These are phyloP conservation scores for Oxystoma pomonae DNA, from an alignment of 2,888 invertebrate genomes.

Conservation along the genomic window DNA sequence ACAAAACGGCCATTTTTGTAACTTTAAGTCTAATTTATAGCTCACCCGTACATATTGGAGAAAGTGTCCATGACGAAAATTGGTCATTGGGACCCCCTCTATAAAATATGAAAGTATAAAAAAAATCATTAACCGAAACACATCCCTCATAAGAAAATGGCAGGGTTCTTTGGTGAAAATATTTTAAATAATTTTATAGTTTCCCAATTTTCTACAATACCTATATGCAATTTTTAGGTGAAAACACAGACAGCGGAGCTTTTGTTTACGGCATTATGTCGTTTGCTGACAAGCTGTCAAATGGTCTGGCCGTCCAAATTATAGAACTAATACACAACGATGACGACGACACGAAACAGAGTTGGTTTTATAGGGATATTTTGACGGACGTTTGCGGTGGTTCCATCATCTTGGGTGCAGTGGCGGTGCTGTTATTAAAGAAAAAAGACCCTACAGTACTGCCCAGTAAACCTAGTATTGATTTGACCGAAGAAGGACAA, in stretches of 20 bases:
- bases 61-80: too few species aligned
- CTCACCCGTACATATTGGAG: too few species aligned
- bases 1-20: too few species aligned
- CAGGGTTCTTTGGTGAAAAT: too few species aligned
- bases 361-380: slow-evolving; percentile 53
- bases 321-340: slow-evolving; percentile 63
- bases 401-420: slow-evolving; percentile 50
- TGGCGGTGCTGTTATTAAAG: slow-evolving; percentile 41
- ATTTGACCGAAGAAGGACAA: neutral
- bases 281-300: slow-evolving; percentile 85
- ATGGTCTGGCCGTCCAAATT: slow-evolving; percentile 77
- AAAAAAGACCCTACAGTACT: slow-evolving; percentile 10
- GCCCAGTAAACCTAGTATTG: slow-evolving; percentile 12
- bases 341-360: slow-evolving; percentile 39
- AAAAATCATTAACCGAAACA: too few species aligned
- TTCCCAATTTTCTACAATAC: too few species aligned
- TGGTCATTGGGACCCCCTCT: too few species aligned
- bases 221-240: too few species aligned
- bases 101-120: too few species aligned
- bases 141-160: too few species aligned
- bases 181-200: too few species aligned
- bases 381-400: slow-evolving; percentile 55
- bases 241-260: slow-evolving; percentile 78
- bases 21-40: too few species aligned
- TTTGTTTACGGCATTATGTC: slow-evolving; percentile 73